phyloP scores from a whole-genome alignment of 2,797 vertebrate genomes.

The Vespertilio murinus region DNA sequence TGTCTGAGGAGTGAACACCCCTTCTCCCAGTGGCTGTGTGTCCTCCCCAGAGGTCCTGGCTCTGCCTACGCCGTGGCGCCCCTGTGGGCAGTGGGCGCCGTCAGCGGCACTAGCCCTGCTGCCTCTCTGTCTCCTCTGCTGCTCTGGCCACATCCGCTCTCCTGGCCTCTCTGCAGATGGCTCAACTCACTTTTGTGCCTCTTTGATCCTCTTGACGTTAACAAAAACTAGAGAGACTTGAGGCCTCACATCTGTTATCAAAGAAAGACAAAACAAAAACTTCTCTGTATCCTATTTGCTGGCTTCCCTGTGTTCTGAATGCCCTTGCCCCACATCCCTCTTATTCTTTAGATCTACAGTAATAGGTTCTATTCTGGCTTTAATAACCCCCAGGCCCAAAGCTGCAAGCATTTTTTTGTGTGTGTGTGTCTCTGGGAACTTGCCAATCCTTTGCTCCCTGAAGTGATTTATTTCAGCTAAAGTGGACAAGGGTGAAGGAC shows the following conservation, averaged over 20 bases:
- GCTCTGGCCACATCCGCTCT: not conserved
- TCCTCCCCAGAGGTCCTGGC: not conserved
- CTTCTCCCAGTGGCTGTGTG: not conserved
- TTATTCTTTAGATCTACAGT: not conserved
- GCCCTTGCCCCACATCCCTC: not conserved
- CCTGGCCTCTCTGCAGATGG: not conserved
- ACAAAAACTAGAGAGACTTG: not conserved
- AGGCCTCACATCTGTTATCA: not conserved
- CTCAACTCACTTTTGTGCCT: not conserved
- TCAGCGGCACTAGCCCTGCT: not conserved
- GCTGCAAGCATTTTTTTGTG: not conserved
- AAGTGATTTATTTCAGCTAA: not conserved
- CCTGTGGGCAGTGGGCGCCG: not conserved
- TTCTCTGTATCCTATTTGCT: not conserved
- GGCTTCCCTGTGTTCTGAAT: not conserved
- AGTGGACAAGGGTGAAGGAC: not conserved
- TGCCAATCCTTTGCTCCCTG: not conserved
- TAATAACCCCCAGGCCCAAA: not conserved
- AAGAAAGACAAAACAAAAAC: not conserved
- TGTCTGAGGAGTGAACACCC: not conserved
- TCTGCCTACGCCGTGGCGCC: not conserved
- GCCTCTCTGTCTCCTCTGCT: not conserved
- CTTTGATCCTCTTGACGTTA: not conserved
- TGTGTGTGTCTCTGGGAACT: not conserved
- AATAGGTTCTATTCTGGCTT: not conserved